A percentile compares a stretch with the other conserved stretches of the same genome.
Conservation (phyloP, 2,888 invertebrate genomes). For the Peribatodes rhomboidaria region DNA sequence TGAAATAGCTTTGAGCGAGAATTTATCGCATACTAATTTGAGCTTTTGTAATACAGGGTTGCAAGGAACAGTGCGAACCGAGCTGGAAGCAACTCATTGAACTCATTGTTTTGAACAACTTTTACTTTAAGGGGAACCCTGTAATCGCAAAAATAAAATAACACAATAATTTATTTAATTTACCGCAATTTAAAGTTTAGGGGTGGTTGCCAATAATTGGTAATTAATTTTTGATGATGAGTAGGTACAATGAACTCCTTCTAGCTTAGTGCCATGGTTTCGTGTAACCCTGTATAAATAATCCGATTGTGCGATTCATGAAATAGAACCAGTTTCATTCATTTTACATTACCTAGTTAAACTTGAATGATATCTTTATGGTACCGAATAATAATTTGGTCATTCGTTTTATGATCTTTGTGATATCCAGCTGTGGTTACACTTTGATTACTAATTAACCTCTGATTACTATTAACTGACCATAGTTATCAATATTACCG, state of each 20-base stretch:
- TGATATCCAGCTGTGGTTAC: conserved; percentile 48
- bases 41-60: conserved; percentile 51
- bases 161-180: no score
- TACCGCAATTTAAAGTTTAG: no score
- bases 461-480: conserved; percentile 63
- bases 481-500: conserved; percentile 45
- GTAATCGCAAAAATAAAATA: no score
- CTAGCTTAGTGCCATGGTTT: no score
- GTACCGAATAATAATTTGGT: conserved; percentile 29
- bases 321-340: conserved; percentile 28
- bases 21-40: conserved; percentile 65
- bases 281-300: conserved; percentile 37
- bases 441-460: conserved; percentile 59
- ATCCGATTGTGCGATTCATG: conserved; percentile 14
- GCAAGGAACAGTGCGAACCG: neutral
- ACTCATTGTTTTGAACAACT: no score
- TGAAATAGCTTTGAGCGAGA: conserved; percentile 65
- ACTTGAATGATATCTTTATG: conserved; percentile 23
- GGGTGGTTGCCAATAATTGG: no score
- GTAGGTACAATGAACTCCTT: no score
- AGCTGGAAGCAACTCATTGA: no score
- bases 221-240: no score
- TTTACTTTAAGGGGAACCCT: no score
- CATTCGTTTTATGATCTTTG: conserved; percentile 30
- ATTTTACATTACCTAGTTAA: conserved; percentile 24